These are phyloP conservation scores for Dromococcyx pavoninus DNA, from an alignment of 2,797 vertebrate genomes.

Conservation along the genomic window DNA sequence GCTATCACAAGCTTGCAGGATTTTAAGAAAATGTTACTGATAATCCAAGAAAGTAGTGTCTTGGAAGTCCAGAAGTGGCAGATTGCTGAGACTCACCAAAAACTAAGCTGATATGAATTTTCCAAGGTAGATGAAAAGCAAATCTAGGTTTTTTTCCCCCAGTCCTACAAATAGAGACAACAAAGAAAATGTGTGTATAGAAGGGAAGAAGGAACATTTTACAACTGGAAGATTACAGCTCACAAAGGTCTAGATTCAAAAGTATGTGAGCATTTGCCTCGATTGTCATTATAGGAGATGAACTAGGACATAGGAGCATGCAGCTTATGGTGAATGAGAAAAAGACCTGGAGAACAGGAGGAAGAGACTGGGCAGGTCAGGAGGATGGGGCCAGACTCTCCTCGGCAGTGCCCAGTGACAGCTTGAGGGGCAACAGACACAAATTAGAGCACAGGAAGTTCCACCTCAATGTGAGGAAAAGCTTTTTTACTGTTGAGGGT, in stretches of 20 bases:
- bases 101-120: background rate
- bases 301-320: background rate
- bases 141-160: background rate
- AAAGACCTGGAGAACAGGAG: background rate
- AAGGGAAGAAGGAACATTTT: background rate
- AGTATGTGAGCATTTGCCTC: background rate
- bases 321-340: background rate
- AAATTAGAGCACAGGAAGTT: no score
- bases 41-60: background rate
- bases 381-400: no score
- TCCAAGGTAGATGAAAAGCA: background rate
- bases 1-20: background rate
- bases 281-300: background rate
- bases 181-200: background rate
- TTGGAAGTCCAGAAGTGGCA: background rate
- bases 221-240: background rate
- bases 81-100: background rate
- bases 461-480: no score
- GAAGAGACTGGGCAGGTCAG: no score
- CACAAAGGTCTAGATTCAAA: background rate
- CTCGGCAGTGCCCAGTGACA: no score
- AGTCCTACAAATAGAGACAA: background rate
- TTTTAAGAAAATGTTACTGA: background rate
- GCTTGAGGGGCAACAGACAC: no score
- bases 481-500: no score